Evolutionary conservation across 2,888 invertebrate species (phyloP), one percentile per base, ranked within the genome.

Genomic region (Choreutis nemorana): DNA sequence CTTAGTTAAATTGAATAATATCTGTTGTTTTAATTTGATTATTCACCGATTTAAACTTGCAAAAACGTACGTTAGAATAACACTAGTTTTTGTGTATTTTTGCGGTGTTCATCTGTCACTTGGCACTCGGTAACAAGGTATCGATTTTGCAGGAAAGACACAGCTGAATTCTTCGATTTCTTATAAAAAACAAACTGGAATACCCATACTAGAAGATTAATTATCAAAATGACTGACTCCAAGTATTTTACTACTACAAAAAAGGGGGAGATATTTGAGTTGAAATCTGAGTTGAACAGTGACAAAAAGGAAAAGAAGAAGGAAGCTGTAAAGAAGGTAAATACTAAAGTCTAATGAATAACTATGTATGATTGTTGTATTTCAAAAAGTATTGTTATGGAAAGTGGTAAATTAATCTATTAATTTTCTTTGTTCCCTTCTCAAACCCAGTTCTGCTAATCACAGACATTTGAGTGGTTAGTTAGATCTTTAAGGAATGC

Each of bases 201-300:
- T n/a, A n/a, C n/a, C n/a, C n/a, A n/a, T n/a, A n/a, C n/a, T n/a
- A n/a, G n/a, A n/a, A n/a, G n/a, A n/a, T n/a, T n/a, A n/a, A n/a
- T n/a, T n/a, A 18, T 13, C 44, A 72, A 55, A 41, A 99, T 99
- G 98, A 98, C 98, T 25, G 99, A 99, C 78, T 97, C 98, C 29
- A 99, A 99, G 73, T 99, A 99, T 79, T 99, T 99, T 67, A 98
- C 98, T 5, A 99, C 98, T 39, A 99, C 98, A 39, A 99, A 99
- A 72, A 99, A 99, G 73, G 98, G 99, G 48, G 99, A 99, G 81
- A 98, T 99, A 59, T 99, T 98, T 78, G 99, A 99, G 78, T 81
- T 99, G 31, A 99, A 99, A 68, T 97, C 97, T 4, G 99, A 99
- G 71, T 81, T 99, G 31, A 99, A 99, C 68, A 97, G 96, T 83